A percentile compares a stretch with the other conserved stretches of the same genome.
Conservation (phyloP, 1,140 invertebrate species). For the Penaeus vannamei region DNA sequence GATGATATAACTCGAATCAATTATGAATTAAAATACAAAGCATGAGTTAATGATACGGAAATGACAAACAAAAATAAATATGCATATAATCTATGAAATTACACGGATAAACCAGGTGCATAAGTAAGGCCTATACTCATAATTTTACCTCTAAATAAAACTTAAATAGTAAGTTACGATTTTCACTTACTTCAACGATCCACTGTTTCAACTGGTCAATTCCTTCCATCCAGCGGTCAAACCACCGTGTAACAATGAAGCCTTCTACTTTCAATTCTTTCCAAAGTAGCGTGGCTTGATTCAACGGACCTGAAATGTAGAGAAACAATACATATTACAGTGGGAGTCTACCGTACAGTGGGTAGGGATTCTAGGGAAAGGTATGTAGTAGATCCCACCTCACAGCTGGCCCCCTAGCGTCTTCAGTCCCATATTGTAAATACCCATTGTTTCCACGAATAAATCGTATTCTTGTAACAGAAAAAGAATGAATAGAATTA, state of each 20-base stretch:
- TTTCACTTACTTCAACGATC: slow-evolving; percentile 74
- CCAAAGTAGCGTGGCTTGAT: slow-evolving; percentile 69
- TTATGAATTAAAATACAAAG: too few species aligned
- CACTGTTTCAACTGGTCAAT: slow-evolving; percentile 77
- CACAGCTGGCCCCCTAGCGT: background rate
- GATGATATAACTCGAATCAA: too few species aligned
- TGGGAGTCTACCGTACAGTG: too few species aligned
- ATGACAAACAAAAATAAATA: too few species aligned
- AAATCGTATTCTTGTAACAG: too few species aligned
- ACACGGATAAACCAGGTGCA: too few species aligned
- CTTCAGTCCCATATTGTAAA: background rate
- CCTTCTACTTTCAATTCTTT: slow-evolving; percentile 78
- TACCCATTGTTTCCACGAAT: background rate
- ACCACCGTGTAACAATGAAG: slow-evolving; percentile 75
- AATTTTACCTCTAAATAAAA: background rate
- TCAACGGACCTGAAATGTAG: slow-evolving; percentile 33
- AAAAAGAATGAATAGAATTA: background rate
- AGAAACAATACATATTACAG: background rate
- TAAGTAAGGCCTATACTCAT: too few species aligned
- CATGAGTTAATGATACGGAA: too few species aligned
- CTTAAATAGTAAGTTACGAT: background rate
- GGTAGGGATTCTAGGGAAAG: too few species aligned
- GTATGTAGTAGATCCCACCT: background rate
- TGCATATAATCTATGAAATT: too few species aligned
- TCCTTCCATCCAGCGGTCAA: slow-evolving; percentile 74